Evolutionary conservation across 2,113 vertebrate genomes (phyloP).

Genomic region (Vanacampus margaritifer): DNA sequence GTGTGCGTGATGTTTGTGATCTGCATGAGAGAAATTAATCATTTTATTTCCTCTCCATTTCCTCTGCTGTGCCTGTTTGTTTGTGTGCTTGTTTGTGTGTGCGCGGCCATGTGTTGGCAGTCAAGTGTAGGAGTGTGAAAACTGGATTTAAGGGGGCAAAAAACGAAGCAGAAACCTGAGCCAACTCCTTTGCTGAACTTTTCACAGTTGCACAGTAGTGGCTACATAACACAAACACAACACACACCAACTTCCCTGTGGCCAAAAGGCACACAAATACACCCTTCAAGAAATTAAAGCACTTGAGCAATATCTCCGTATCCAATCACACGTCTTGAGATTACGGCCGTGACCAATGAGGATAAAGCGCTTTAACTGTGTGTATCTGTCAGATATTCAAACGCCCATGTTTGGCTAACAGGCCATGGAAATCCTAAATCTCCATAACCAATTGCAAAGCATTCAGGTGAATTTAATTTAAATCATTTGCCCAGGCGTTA

Average conservation of each 20-base stretch:
- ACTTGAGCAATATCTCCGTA: slow-evolving; percentile 60
- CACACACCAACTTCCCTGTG: slow-evolving; percentile 23
- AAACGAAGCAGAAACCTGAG: slow-evolving; percentile 32
- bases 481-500: slow-evolving; percentile 34
- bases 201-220: slow-evolving; percentile 19
- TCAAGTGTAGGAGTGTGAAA: slow-evolving; percentile 13
- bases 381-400: slow-evolving; percentile 57
- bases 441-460: slow-evolving; percentile 42
- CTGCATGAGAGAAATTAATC: too few species aligned
- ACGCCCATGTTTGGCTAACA: slow-evolving; percentile 50
- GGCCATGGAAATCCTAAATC: slow-evolving; percentile 45
- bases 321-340: slow-evolving; percentile 65
- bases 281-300: slow-evolving; percentile 61
- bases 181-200: slow-evolving; percentile 31
- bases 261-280: slow-evolving; percentile 28
- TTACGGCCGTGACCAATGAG: slow-evolving; percentile 60
- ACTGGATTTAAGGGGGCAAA: neutral
- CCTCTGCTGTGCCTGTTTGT: neutral
- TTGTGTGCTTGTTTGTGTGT: neutral
- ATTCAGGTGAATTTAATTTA: slow-evolving; percentile 56
- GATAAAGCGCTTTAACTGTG: slow-evolving; percentile 57
- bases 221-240: slow-evolving; percentile 2
- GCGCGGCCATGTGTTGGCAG: neutral
- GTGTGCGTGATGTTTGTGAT: neutral
- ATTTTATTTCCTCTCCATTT: neutral